Percentiles rank a stretch among this genome's conserved stretches.
phyloP scores from a whole-genome alignment of 2,888 invertebrate species.

The Philopedon plagiatum region DNA sequence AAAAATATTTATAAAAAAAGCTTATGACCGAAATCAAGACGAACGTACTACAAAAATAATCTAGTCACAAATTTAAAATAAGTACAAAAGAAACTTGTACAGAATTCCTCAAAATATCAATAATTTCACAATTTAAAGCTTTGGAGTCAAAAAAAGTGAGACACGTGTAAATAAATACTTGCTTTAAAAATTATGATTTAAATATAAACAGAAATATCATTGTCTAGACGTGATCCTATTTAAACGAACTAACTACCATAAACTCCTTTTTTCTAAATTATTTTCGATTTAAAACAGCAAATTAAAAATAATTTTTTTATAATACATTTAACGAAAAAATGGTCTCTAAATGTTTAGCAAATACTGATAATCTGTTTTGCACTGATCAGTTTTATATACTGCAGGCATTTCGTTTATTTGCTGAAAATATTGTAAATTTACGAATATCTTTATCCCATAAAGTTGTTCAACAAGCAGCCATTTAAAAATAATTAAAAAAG shows the following conservation, averaged over 20 bases:
- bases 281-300: not conserved
- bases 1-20: conserved; percentile 6
- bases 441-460: no score
- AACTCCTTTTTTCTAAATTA: not conserved
- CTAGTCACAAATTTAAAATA: conserved; percentile 11
- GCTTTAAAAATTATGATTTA: conserved; percentile 5
- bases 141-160: conserved; percentile 10
- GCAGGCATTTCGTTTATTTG: no score
- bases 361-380: conserved; percentile 1
- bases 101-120: not conserved
- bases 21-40: not conserved
- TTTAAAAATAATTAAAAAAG: no score
- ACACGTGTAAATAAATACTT: conserved; percentile 5
- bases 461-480: no score
- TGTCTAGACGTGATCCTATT: conserved; percentile 11
- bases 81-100: conserved; percentile 2
- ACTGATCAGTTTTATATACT: not conserved
- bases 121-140: conserved; percentile 20
- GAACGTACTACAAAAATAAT: not conserved
- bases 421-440: no score
- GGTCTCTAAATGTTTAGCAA: not conserved
- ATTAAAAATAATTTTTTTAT: conserved; percentile 2
- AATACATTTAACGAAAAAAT: not conserved
- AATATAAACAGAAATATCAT: conserved; percentile 13
- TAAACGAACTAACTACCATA: conserved; percentile 12